Base-by-base conservation (phyloP, 2,797 vertebrate genomes). In the Sebastes flavidus region DNA sequence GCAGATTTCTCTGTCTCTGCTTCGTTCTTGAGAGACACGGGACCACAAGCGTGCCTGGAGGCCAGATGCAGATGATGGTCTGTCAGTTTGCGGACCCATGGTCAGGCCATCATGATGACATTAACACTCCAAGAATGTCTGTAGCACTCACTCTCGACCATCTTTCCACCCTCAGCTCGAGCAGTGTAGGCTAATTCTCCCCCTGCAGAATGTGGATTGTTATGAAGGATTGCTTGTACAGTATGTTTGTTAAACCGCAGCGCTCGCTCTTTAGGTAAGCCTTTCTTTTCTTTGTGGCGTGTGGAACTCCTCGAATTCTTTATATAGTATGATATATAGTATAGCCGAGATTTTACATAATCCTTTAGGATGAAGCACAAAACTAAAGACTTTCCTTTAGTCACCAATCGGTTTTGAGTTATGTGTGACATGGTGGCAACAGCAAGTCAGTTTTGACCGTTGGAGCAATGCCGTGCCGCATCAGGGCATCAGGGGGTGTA, bases 91-190 rank as follows among this genome's bases (percentile, higher is more conserved):
- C 86, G 86, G 91, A 93, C 90, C 83, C 78, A 90, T 84, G 90
- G 83, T 91, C 90, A 88, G 90, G 84, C 90, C 83, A 66, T 92
- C 88, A 79, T 87, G 84, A 91, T 88, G 90, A 91, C 90, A 92
- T 92, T 91, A 91, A 89, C 86, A 86, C 93, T 92, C 88, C 84
- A 91, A 88, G 91, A 94, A 94, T 93, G 93, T 93, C 86, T 92
- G 85, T 58, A 89, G 88, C 82, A 65, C 83, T 90, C 89, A 78
- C 80, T 89, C 85, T 83, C 86, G 67, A 90, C 90, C 84, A 87
- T 93, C 82, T 93, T 92, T 94, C 92, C 92, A 91, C 49, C 85
- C 90, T 92, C 89, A 81, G 87, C 83, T 84, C 27, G 38, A 87
- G 85, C 77, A 82, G 71, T 58, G 78, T 66, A 84, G 86, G 66